Evolutionary conservation across 2,888 invertebrate species (phyloP).

Genomic region (Cerastis rubricosa): DNA sequence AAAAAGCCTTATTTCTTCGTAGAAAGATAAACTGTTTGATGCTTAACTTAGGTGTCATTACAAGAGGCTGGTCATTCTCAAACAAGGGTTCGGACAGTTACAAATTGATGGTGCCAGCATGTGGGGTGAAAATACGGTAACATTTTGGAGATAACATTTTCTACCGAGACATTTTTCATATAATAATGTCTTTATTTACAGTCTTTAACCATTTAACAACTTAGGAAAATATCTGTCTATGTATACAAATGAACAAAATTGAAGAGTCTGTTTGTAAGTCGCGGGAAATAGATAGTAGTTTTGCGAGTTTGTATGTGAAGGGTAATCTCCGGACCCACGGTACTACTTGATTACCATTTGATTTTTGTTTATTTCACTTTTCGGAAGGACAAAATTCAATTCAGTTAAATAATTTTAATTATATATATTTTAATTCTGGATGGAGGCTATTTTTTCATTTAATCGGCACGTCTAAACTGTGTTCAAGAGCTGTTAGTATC

Average conservation of each 20-base stretch:
- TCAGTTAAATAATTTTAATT: too few species aligned
- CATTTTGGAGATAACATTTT: conserved; percentile 8
- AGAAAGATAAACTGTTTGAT: conserved; percentile 17
- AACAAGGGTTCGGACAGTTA: conserved; percentile 48
- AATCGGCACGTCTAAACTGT: not conserved
- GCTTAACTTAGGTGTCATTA: conserved; percentile 38
- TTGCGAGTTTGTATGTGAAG: too few species aligned
- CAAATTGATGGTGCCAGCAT: conserved; percentile 31
- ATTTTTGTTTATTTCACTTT: too few species aligned
- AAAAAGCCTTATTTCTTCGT: conserved; percentile 5
- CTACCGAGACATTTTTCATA: not conserved
- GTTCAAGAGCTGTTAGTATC: not conserved
- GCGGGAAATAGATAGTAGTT: too few species aligned
- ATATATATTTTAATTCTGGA: too few species aligned
- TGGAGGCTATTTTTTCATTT: too few species aligned
- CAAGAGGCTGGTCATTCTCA: conserved; percentile 15
- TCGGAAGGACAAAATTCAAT: too few species aligned
- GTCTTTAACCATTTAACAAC: not conserved
- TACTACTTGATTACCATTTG: too few species aligned
- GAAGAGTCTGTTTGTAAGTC: not conserved
- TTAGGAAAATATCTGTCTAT: not conserved
- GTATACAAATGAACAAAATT: not conserved
- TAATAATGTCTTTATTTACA: not conserved
- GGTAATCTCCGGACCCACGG: too few species aligned
- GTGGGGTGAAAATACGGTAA: conserved; percentile 7